phyloP scores from a whole-genome alignment of 1,140 invertebrate species.

The Tyrophagus putrescentiae region DNA sequence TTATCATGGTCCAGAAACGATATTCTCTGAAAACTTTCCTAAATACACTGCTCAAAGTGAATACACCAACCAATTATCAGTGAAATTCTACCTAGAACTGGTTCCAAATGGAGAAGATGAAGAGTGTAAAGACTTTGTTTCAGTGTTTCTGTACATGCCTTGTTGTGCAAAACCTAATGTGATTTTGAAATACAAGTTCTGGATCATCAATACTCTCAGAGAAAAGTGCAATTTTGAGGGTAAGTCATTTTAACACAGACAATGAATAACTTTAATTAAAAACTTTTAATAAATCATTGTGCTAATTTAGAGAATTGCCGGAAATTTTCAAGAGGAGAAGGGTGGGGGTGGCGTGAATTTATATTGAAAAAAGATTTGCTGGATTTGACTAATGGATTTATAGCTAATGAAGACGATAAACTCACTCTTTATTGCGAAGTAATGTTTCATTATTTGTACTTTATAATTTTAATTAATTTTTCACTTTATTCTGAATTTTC shows the following conservation, averaged over 20 bases:
- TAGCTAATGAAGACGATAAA: background rate
- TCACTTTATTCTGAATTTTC: too few species aligned
- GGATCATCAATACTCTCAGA: background rate
- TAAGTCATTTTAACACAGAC: background rate
- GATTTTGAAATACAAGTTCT: background rate
- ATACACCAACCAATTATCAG: background rate
- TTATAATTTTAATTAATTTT: background rate
- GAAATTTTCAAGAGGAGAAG: background rate
- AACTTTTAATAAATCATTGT: background rate
- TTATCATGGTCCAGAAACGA: background rate
- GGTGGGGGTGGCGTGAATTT: constrained; percentile 8
- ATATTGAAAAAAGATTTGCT: background rate
- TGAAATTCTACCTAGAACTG: constrained; percentile 3
- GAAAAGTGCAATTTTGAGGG: background rate
- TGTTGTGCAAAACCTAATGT: background rate
- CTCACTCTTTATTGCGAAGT: background rate
- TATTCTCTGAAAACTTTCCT: background rate
- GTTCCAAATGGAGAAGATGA: background rate
- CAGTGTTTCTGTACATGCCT: background rate
- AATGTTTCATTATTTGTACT: too few species aligned
- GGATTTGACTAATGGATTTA: background rate
- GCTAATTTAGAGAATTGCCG: background rate
- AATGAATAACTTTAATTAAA: background rate
- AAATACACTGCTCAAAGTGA: background rate
- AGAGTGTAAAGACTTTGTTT: background rate